Evolutionary conservation across 2,888 invertebrate genomes (phyloP).

Genomic region (Oscheius onirici): DNA sequence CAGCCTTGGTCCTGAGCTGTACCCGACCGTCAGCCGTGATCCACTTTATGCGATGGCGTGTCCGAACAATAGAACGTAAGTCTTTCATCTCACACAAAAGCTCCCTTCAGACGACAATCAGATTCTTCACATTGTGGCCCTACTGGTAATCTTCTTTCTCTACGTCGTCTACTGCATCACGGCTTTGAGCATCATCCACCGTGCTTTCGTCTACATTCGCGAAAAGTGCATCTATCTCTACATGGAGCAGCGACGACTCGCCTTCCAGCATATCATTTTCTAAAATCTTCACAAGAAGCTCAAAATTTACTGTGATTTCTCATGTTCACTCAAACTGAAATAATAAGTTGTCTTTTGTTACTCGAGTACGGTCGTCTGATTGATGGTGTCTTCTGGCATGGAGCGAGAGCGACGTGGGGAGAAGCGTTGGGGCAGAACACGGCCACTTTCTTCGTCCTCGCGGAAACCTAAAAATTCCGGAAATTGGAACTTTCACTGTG

Average conservation of each 20-base stretch:
- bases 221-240: constrained; percentile 47
- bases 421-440: constrained; percentile 1
- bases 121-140: constrained; percentile 48
- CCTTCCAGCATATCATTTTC: constrained; percentile 24
- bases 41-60: constrained; percentile 51
- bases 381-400: not conserved
- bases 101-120: constrained; percentile 45
- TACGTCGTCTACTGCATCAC: constrained; percentile 52
- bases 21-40: constrained; percentile 39
- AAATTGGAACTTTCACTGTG: too few species aligned
- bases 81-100: not conserved
- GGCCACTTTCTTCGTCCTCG: constrained; percentile 18
- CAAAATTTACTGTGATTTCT: not conserved
- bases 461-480: not conserved
- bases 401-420: constrained; percentile 17
- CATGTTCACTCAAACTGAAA: constrained; percentile 19
- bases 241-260: constrained; percentile 42
- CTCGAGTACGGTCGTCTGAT: constrained; percentile 3
- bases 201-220: constrained; percentile 49
- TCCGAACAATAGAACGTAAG: constrained; percentile 51
- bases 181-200: constrained; percentile 46
- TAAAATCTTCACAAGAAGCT: constrained; percentile 2
- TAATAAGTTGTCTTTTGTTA: not conserved
- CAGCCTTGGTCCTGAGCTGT: constrained; percentile 44
- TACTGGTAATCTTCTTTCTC: constrained; percentile 48